Percentiles rank a stretch among this genome's conserved stretches.
These are phyloP conservation scores for Crypturellus tataupa DNA, from an alignment of 2,797 vertebrate species.

Conservation along the genomic window DNA sequence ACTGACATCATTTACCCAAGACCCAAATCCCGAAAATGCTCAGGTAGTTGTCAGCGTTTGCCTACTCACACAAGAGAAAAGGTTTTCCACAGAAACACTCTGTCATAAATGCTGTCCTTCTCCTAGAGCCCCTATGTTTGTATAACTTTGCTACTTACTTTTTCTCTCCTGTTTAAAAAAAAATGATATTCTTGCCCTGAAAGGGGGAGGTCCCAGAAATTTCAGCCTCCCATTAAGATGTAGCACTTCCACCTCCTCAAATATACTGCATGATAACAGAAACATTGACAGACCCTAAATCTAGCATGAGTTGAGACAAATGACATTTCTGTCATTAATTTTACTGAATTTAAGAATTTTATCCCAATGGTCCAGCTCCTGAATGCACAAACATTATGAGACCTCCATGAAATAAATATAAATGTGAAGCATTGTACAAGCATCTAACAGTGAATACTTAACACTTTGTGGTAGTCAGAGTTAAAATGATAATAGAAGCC, in stretches of 20 bases:
- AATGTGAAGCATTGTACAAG: conserved; percentile 67
- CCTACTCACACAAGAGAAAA: not conserved
- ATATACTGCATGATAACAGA: not conserved
- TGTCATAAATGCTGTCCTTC: not conserved
- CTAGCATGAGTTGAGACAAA: conserved; percentile 24
- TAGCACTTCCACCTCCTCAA: not conserved
- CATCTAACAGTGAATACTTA: conserved; percentile 70
- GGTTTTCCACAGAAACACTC: not conserved
- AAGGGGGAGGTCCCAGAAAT: not conserved
- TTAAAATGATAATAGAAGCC: conserved; percentile 76
- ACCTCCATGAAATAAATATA: conserved; percentile 74
- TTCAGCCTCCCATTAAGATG: not conserved
- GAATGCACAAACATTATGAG: conserved; percentile 70
- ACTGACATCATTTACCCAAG: not conserved
- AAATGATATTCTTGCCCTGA: not conserved
- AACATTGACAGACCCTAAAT: not conserved
- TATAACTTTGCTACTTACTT: conserved; percentile 5
- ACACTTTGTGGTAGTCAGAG: conserved; percentile 66
- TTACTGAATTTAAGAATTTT: not conserved
- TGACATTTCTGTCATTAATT: not conserved
- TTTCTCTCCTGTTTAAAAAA: not conserved
- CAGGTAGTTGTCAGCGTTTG: not conserved
- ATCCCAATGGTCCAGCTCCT: not conserved
- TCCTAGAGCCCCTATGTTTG: not conserved
- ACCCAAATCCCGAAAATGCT: not conserved